These are phyloP conservation scores for Noctilio leporinus DNA, from an alignment of 2,113 vertebrate genomes.

Conservation along the genomic window DNA sequence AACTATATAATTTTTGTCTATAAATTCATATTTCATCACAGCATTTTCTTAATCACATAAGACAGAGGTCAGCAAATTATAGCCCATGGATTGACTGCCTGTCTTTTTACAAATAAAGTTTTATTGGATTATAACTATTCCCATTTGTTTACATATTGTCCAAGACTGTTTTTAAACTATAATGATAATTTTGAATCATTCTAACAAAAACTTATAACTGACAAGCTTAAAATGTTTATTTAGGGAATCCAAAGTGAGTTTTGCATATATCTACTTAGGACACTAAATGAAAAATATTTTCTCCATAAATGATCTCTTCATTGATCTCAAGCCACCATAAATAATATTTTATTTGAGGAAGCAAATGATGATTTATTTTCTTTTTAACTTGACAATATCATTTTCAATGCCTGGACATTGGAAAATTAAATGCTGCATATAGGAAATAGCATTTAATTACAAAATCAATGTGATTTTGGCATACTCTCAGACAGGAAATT, in stretches of 20 bases:
- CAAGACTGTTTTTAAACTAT: not conserved
- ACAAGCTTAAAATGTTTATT: not conserved
- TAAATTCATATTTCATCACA: not conserved
- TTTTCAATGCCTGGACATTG: slow-evolving; percentile 18
- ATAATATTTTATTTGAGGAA: slow-evolving; percentile 47
- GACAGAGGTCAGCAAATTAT: not conserved
- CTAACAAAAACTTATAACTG: not conserved
- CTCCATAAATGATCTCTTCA: not conserved
- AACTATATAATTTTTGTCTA: not conserved
- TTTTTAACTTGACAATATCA: slow-evolving; percentile 36
- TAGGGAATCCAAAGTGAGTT: not conserved
- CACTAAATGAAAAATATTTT: not conserved
- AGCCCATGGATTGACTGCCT: not conserved
- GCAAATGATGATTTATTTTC: slow-evolving; percentile 40
- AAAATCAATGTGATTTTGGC: slow-evolving; percentile 59
- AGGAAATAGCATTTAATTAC: slow-evolving; percentile 58
- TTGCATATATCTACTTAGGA: not conserved
- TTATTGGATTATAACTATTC: not conserved
- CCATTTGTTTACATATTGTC: not conserved
- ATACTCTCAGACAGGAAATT: slow-evolving; percentile 10
- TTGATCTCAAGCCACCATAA: slow-evolving; percentile 11
- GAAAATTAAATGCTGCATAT: slow-evolving; percentile 53
- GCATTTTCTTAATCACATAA: not conserved
- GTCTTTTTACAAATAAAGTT: not conserved
- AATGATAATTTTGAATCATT: not conserved